Percentiles rank a stretch among this genome's conserved stretches.
Evolutionary conservation across 2,888 invertebrate genomes (phyloP).

Genomic region (Eledone cirrhosa): DNA sequence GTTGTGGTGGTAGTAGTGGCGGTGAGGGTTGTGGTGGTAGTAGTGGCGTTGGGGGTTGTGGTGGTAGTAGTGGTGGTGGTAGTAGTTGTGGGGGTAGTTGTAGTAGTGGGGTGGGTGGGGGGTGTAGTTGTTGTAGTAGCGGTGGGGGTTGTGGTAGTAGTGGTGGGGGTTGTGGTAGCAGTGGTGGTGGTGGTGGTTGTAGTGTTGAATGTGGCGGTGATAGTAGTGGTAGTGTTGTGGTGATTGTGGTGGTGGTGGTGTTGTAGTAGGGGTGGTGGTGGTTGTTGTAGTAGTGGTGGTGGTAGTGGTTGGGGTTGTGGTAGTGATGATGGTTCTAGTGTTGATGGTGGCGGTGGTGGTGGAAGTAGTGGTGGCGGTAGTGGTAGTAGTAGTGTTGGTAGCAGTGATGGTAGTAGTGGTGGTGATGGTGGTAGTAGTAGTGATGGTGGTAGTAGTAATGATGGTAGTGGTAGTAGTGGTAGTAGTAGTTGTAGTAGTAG

Average conservation of each 20-base stretch:
- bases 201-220: slow-evolving; percentile 16
- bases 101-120: slow-evolving; percentile 31
- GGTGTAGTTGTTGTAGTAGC: slow-evolving; percentile 32
- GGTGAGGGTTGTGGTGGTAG: slow-evolving; percentile 17
- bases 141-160: slow-evolving; percentile 31
- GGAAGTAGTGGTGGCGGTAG: slow-evolving; percentile 32
- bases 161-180: slow-evolving; percentile 19
- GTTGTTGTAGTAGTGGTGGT: slow-evolving; percentile 32
- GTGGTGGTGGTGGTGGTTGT: no score
- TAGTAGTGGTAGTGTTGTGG: slow-evolving; percentile 33
- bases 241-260: slow-evolving; percentile 31
- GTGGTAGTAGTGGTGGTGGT: neutral
- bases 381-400: neutral
- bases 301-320: slow-evolving; percentile 21
- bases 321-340: no score
- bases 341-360: neutral
- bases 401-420: neutral
- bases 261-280: slow-evolving; percentile 33
- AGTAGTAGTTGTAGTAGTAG: no score
- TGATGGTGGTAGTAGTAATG: slow-evolving; percentile 32
- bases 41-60: no score
- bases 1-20: slow-evolving; percentile 29
- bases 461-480: no score
- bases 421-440: slow-evolving; percentile 31
- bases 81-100: slow-evolving; percentile 32